Evolutionary conservation across 2,888 invertebrate genomes (phyloP).

Genomic region (Synanthedon tipuliformis): DNA sequence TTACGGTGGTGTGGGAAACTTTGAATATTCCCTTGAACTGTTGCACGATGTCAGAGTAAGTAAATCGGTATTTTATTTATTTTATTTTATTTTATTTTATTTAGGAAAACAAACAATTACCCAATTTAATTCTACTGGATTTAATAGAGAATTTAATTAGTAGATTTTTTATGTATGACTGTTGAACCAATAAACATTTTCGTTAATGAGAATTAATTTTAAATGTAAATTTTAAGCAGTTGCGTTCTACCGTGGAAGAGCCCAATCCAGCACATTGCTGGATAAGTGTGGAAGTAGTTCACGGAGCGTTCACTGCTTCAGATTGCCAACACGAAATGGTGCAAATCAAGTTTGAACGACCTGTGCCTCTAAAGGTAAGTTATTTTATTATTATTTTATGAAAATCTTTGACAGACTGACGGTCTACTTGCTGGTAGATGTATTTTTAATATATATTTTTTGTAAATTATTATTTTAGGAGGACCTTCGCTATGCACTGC

Average conservation of each 20-base stretch:
- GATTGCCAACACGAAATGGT: slow-evolving; percentile 90
- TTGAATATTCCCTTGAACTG: slow-evolving; percentile 92
- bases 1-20: slow-evolving; percentile 89
- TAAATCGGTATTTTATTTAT: slow-evolving; percentile 1
- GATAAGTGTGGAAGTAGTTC: slow-evolving; percentile 86
- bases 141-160: too few relatives aligned
- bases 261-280: slow-evolving; percentile 76
- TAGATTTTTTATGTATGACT: too few relatives aligned
- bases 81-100: too few relatives aligned
- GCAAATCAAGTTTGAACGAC: slow-evolving; percentile 90
- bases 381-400: background rate
- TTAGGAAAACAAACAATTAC: too few relatives aligned
- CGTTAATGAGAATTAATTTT: too few relatives aligned
- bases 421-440: too few relatives aligned
- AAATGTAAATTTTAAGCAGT: slow-evolving; percentile 32
- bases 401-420: background rate
- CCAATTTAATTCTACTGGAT: background rate
- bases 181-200: too few relatives aligned
- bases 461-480: slow-evolving; percentile 67
- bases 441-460: too few relatives aligned
- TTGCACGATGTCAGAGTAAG: slow-evolving; percentile 73
- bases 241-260: slow-evolving; percentile 57
- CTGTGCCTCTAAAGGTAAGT: slow-evolving; percentile 83
- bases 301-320: slow-evolving; percentile 86
- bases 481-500: slow-evolving; percentile 87